Conservation (phyloP, 2,113 vertebrate species). For the Tragelaphus buxtoni region DNA sequence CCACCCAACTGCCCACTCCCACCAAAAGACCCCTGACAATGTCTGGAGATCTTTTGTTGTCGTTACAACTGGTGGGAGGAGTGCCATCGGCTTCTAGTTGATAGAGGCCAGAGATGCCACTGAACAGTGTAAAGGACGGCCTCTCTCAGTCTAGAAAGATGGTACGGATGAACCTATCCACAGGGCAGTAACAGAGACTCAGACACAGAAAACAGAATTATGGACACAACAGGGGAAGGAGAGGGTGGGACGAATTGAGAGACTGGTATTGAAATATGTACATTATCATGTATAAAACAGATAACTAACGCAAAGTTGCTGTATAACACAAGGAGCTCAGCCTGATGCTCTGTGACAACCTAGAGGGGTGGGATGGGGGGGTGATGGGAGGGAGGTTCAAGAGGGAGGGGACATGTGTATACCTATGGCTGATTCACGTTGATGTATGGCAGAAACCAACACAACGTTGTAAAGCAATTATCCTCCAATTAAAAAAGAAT, state of each 20-base stretch:
- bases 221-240: background rate
- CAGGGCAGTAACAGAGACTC: background rate
- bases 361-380: background rate
- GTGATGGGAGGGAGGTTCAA: background rate
- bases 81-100: too few species aligned
- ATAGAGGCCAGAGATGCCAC: background rate
- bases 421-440: background rate
- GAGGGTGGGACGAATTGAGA: fast-evolving
- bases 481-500: background rate
- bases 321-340: background rate
- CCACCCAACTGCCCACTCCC: background rate
- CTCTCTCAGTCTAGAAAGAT: background rate
- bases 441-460: background rate
- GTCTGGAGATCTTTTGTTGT: background rate
- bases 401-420: background rate
- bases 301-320: background rate
- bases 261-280: background rate
- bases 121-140: background rate
- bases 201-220: background rate
- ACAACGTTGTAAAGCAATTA: background rate
- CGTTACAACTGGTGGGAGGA: background rate
- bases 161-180: background rate
- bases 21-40: background rate
- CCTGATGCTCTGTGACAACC: background rate
- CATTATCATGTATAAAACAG: background rate